phyloP scores from a whole-genome alignment of 2,113 vertebrate species.

The Synodontis membranacea region DNA sequence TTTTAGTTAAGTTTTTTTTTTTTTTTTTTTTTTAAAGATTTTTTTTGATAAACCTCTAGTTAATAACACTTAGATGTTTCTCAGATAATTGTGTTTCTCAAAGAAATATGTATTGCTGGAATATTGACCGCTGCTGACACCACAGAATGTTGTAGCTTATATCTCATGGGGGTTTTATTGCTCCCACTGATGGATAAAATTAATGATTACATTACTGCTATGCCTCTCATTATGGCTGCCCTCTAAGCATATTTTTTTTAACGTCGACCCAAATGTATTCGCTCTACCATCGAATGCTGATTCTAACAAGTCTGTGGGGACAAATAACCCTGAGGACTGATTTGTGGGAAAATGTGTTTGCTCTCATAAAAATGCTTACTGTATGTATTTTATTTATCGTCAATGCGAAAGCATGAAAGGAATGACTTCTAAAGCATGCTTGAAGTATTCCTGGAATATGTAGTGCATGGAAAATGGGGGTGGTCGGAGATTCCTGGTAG shows the following conservation, averaged over 20 bases:
- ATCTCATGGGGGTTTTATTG: background rate
- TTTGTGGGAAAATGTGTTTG: slow-evolving; percentile 50
- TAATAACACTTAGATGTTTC: background rate
- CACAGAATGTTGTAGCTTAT: background rate
- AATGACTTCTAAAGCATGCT: slow-evolving; percentile 32
- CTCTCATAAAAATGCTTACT: slow-evolving; percentile 38
- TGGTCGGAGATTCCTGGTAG: slow-evolving; percentile 30
- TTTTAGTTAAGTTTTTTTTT: background rate
- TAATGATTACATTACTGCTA: slow-evolving; percentile 29
- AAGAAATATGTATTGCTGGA: slow-evolving; percentile 8
- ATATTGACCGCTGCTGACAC: slow-evolving; percentile 21
- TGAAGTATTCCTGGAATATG: slow-evolving; percentile 43
- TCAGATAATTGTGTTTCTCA: slow-evolving; percentile 21
- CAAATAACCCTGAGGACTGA: slow-evolving; percentile 37
- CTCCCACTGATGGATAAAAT: slow-evolving; percentile 22
- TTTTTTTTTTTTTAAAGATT: slow-evolving; percentile 20
- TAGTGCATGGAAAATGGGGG: background rate
- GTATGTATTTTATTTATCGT: slow-evolving; percentile 25
- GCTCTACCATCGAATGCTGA: slow-evolving; percentile 16
- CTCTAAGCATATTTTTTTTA: slow-evolving; percentile 31
- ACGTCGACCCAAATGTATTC: slow-evolving; percentile 12
- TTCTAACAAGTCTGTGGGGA: slow-evolving; percentile 40
- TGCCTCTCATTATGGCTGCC: slow-evolving; percentile 1
- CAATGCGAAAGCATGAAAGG: background rate
- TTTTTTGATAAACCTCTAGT: slow-evolving; percentile 1